Conservation (phyloP, 2,113 vertebrate species). For the Ornithorhynchus anatinus region DNA sequence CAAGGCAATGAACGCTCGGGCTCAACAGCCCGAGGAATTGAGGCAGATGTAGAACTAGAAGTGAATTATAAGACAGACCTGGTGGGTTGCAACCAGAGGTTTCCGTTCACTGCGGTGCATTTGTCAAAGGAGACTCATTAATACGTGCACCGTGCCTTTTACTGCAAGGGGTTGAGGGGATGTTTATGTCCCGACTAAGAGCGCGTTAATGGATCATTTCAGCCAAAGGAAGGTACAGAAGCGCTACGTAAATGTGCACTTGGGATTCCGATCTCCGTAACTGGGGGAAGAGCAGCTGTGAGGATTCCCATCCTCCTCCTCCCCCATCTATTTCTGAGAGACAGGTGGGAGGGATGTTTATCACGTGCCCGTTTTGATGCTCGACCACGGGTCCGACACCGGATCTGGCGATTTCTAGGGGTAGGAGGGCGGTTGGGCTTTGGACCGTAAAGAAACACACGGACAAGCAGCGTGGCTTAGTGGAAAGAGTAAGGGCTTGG, state of each 20-base stretch:
- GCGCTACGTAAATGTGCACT: conserved; percentile 11
- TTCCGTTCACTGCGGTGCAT: neutral
- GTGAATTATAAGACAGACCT: neutral
- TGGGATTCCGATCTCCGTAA: conserved; percentile 20
- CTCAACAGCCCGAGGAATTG: neutral
- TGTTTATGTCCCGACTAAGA: conserved; percentile 14
- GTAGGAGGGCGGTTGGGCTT: too few species aligned
- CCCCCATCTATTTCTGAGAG: too few species aligned
- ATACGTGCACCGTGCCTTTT: neutral
- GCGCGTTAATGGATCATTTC: conserved; percentile 13
- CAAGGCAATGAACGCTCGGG: neutral
- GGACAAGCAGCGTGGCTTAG: too few species aligned
- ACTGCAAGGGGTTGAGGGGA: neutral
- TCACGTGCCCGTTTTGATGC: too few species aligned
- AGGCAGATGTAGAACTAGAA: neutral
- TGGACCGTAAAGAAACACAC: too few species aligned
- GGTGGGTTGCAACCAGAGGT: neutral
- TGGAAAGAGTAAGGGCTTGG: too few species aligned
- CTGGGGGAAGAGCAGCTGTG: conserved; percentile 9
- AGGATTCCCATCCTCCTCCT: neutral
- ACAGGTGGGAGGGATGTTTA: too few species aligned
- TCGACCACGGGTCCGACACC: too few species aligned
- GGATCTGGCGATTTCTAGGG: too few species aligned
- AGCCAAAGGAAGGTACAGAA: conserved; percentile 7
- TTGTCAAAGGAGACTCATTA: neutral